Conservation (phyloP, 1,140 invertebrate species). For the Camponotus pennsylvanicus region DNA sequence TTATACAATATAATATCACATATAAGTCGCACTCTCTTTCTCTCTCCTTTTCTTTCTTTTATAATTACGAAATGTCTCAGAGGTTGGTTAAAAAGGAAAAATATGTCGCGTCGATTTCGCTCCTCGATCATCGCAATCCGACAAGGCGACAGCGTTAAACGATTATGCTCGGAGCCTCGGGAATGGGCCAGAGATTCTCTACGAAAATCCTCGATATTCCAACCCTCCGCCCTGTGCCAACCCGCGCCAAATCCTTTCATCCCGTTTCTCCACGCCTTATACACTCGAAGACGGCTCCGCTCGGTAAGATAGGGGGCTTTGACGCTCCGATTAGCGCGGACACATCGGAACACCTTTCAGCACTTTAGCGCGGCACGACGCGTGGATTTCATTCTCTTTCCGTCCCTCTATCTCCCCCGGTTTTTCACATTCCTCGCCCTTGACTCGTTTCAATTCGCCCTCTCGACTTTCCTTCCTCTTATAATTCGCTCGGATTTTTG, state of each 20-base stretch:
- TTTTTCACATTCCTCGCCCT: constrained; percentile 4
- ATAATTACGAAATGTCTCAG: neutral
- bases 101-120: constrained; percentile 12
- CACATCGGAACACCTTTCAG: constrained; percentile 82
- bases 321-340: constrained; percentile 81
- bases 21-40: too few relatives aligned
- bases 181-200: constrained; percentile 30
- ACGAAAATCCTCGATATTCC: constrained; percentile 46
- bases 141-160: constrained; percentile 67
- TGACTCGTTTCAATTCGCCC: neutral
- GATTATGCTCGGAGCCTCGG: constrained; percentile 59
- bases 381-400: constrained; percentile 59
- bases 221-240: constrained; percentile 27
- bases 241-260: constrained; percentile 54
- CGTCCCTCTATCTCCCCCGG: neutral
- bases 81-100: neutral
- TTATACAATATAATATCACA: too few relatives aligned
- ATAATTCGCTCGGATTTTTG: constrained; percentile 5
- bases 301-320: constrained; percentile 69
- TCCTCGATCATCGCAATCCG: constrained; percentile 31
- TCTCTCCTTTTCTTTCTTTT: too few relatives aligned
- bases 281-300: constrained; percentile 36
- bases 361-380: constrained; percentile 72
- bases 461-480: constrained; percentile 28
- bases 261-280: constrained; percentile 13